phyloP scores from a whole-genome alignment of 2,113 vertebrate genomes.

The Rana temporaria region DNA sequence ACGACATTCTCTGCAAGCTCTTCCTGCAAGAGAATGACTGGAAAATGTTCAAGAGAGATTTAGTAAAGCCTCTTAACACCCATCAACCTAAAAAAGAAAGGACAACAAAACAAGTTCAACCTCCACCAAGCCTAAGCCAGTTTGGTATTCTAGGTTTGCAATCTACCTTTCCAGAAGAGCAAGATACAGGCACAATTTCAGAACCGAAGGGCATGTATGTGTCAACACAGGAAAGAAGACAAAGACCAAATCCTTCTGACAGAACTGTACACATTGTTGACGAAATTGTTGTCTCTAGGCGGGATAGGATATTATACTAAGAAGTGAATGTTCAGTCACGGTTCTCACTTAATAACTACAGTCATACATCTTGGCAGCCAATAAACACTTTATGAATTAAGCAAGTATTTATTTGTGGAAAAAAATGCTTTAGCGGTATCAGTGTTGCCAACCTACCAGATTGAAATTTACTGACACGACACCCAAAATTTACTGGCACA shows the following conservation, averaged over 20 bases:
- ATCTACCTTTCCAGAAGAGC: neutral
- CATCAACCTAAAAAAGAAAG: slow-evolving; percentile 31
- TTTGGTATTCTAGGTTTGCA: slow-evolving; percentile 30
- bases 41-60: slow-evolving; percentile 64
- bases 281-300: slow-evolving; percentile 16
- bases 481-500: too few relatives aligned
- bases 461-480: too few relatives aligned
- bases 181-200: neutral
- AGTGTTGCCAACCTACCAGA: too few relatives aligned
- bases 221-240: neutral
- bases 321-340: neutral
- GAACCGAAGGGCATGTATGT: neutral
- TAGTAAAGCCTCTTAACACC: slow-evolving; percentile 51
- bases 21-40: slow-evolving; percentile 66
- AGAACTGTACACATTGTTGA: slow-evolving; percentile 43
- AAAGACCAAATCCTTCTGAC: neutral
- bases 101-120: neutral
- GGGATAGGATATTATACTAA: slow-evolving; percentile 33
- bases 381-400: neutral
- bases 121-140: slow-evolving; percentile 30
- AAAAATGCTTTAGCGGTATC: too few relatives aligned
- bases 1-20: slow-evolving; percentile 63
- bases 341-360: neutral
- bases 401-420: too few relatives aligned
- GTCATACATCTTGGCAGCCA: neutral